Evolutionary conservation across 2,113 vertebrate species (phyloP), one percentile per base, ranked within the genome.

Genomic region (Spea bombifrons): DNA sequence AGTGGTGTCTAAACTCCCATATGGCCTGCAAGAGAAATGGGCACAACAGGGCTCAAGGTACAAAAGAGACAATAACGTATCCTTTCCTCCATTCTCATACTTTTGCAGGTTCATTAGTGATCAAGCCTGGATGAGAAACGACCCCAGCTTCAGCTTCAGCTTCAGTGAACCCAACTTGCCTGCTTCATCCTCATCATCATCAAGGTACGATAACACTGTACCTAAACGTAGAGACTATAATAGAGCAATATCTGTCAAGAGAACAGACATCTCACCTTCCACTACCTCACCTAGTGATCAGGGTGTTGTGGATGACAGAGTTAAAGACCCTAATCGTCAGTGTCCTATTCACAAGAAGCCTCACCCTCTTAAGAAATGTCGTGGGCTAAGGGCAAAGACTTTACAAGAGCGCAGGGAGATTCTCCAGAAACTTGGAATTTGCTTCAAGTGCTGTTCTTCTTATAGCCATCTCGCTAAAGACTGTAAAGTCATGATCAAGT

Each of bases 401-500:
- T 64, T 10, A 64, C 61, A 64, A 30, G 53, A 7, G 53, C 53
- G 53, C 53, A 55, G 53, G 53, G 53, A 55, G 53, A 55, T 55
- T 55, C 61, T 64, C 61, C 7, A 64, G n/a, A 16, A 64, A 16
- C 61, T 64, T 64, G 61, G 61, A 64, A 64, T 64, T 15, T 64
- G 9, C n/a, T 64, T 13, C n/a, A 64, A 16, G 7, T 55, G 7
- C 53, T 55, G 53, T 55, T 7, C 53, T 55, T 55, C 53, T 13
- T 55, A 7, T 8, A 64, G n/a, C n/a, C 61, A 64, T 64, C 7
- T 64, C 6, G 61, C 61, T 15, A 64, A 64, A 64, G 30, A 30
- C 30, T 30, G 1, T 30, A 30, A 30, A 30, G 30, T 30, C 30
- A 2, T 64, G n/a, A n/a, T n/a, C 61, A 64, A 16, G 61, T 64